Evolutionary conservation across 64 coral and sea anemone genomes (phyloP).

Genomic region (Catalaphyllia jardinei): DNA sequence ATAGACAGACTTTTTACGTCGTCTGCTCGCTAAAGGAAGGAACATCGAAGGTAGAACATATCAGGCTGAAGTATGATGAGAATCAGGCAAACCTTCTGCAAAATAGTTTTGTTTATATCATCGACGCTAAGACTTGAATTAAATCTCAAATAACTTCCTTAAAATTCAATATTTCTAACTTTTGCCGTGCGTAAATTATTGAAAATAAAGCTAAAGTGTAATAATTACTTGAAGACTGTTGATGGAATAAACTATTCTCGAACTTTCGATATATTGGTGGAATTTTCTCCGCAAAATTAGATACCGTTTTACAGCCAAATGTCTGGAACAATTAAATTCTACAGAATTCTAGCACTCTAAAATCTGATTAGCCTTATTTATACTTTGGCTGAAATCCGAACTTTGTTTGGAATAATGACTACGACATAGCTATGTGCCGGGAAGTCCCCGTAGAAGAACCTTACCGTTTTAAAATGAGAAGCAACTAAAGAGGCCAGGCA

Average conservation of each 20-base stretch:
- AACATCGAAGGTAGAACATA: too few species aligned
- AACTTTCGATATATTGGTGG: not conserved
- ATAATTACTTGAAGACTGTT: not conserved
- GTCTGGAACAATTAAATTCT: not conserved
- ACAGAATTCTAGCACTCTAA: constrained; percentile 7
- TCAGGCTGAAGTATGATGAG: too few species aligned
- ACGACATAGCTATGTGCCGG: constrained; percentile 35
- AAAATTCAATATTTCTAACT: constrained; percentile 9
- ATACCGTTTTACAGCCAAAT: constrained; percentile 30
- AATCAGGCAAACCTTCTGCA: not conserved
- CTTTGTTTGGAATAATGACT: constrained; percentile 52
- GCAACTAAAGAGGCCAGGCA: constrained; percentile 22
- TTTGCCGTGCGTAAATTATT: too few species aligned
- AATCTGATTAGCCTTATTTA: not conserved
- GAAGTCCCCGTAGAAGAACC: constrained; percentile 41
- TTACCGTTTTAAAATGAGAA: constrained; percentile 47
- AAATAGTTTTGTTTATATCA: not conserved
- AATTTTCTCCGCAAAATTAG: constrained; percentile 15
- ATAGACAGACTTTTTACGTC: too few species aligned
- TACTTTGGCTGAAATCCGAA: not conserved
- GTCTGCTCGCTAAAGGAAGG: too few species aligned
- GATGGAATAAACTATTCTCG: not conserved
- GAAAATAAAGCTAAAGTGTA: too few species aligned
- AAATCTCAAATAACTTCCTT: not conserved
- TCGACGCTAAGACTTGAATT: not conserved